Percentiles rank a stretch among this genome's conserved stretches.
phyloP scores from a whole-genome alignment of 2,888 invertebrate species.

The Rugalucina vietnamica region DNA sequence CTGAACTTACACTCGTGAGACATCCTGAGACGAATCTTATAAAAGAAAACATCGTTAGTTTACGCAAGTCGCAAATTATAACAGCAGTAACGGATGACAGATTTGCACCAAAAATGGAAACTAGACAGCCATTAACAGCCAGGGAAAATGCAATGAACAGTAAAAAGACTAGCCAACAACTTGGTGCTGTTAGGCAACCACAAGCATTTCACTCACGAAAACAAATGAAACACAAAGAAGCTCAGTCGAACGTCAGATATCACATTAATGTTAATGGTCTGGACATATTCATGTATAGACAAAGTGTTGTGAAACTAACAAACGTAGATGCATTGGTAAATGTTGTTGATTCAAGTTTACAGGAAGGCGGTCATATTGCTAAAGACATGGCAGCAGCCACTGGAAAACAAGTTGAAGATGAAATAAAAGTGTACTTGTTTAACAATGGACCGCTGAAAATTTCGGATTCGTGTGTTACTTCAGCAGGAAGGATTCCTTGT shows the following conservation, averaged over 20 bases:
- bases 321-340: slow-evolving; percentile 56
- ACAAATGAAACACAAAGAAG: slow-evolving; percentile 6
- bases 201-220: neutral
- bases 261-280: slow-evolving; percentile 58
- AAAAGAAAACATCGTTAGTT: slow-evolving; percentile 36
- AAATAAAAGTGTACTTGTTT: slow-evolving; percentile 45
- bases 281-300: slow-evolving; percentile 59
- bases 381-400: slow-evolving; percentile 35
- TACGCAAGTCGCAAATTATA: slow-evolving; percentile 22
- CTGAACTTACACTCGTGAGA: neutral
- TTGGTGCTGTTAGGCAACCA: neutral
- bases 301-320: slow-evolving; percentile 43
- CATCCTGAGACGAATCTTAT: slow-evolving; percentile 57
- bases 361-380: slow-evolving; percentile 43
- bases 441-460: slow-evolving; percentile 42
- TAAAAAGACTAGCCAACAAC: neutral
- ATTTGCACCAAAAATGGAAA: slow-evolving; percentile 16
- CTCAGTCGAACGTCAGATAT: slow-evolving; percentile 37
- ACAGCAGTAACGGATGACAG: slow-evolving; percentile 50
- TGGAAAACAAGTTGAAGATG: slow-evolving; percentile 49
- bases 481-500: slow-evolving; percentile 51
- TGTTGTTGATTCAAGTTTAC: slow-evolving; percentile 38
- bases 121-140: neutral
- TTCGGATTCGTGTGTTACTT: slow-evolving; percentile 50
- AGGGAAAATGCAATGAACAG: neutral